Base-by-base conservation (phyloP, 2,888 invertebrate genomes). In the Drosophila algonquin region DNA sequence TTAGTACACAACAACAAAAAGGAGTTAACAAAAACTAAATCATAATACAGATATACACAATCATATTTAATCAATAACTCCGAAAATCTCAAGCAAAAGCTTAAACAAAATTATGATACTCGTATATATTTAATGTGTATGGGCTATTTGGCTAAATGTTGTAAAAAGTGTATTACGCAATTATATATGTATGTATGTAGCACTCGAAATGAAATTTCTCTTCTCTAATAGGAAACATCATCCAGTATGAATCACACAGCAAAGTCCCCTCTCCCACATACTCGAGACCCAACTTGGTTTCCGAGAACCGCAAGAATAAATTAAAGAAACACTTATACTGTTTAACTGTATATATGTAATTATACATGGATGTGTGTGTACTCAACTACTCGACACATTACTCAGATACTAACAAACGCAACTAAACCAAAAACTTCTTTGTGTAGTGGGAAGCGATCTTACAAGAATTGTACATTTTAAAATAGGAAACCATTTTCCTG, bases 281-380 rank as follows among this genome's bases (percentile, higher is more conserved):
- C 30, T 27, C 40, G 30, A 63, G 50, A 55, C 45, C 21, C 32
- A 5, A 61, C 56, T 65, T 73, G 72, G 72, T 73, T 72, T 73
- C 72, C 72, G 46, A 45, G 32, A 56, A 45, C 54, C 54, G 32
- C 50, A 55, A 67, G 44, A 16, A 48, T 53, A 45, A 63, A 52
- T 24, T 24, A 2, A 46, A 56, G 12, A 46, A 82, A 52, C 74
- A 74, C 35, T 3, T 48, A 74, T 48, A 74, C 59, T 82, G 82
- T 80, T 70, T 75, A 70, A 80, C 72, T 83, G 83, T 83, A 83
- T 75, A 83, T 83, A 83, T 83, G 83, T 83, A 83, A 83, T 83
- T 81, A 86, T 68, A 56, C 54, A 60, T 64, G 68, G 54, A 52
- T 69, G 55, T 44, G 65, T 45, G 35, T 27, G 44, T 24, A 50